Base-by-base conservation (phyloP, 30 jellyfish, hydroid and myxozoan species). In the Hydra vulgaris region DNA sequence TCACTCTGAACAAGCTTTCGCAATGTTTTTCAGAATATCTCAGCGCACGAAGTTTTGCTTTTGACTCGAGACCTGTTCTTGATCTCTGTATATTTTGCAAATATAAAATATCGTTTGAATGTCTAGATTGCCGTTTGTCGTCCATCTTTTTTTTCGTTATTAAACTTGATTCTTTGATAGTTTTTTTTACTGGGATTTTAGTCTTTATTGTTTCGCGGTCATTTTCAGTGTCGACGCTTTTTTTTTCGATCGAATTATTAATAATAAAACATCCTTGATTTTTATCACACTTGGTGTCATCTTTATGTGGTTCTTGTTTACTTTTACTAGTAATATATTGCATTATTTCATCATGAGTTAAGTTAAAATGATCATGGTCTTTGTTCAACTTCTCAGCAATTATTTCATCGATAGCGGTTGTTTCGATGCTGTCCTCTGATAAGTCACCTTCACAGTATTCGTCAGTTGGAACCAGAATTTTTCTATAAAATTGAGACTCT, bases 401-500 rank as follows among this genome's bases (percentile, higher is more conserved):
- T 25, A 75, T 27, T 23, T 54, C 66, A 22, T 75, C 56, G 7
- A 75, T 75, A 1, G 24, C 21, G 17, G 12, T 8, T 18, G 66
- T 18, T 75, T 75, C 83, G 18, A 23, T 54, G 71, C 56, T 54
- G 17, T 23, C 27, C 12, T 75, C 66, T n/a, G 83, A 70, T 0
- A 70, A 23, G 16, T 75, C 83, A 1, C 69, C 71, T 17, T 67
- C 83, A 16, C 66, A 24, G 26, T 25, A 25, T 23, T n/a, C 25
- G 56, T 26, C 66, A 66, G 56, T 75, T 21, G 53, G 83, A 24
- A 70, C 18, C 12, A 89, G 61, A 67, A 85, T 27, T 16, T 84
- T 81, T 69, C 85, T 80, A 69, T 91, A 91, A 71, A 91, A 91
- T 55, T 83, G 76, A 1, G 97, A 53, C n/a, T 87, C 87, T 54